Percentiles rank a stretch among this genome's conserved stretches.
Conservation (phyloP, 2,888 invertebrate genomes). For the Penaeus monodon region DNA sequence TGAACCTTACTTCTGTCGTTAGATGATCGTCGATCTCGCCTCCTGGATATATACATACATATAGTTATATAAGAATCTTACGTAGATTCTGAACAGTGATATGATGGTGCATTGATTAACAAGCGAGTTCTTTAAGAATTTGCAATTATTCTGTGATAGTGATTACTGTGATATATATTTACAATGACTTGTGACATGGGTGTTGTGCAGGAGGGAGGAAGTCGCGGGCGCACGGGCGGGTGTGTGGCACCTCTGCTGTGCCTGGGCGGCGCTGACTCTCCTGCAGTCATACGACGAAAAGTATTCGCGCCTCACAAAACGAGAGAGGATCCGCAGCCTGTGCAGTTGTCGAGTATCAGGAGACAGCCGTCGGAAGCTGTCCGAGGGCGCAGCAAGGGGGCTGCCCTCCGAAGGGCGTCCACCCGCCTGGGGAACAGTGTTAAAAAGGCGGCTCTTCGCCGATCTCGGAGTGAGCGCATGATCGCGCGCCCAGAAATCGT, state of each 20-base stretch:
- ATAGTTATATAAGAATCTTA: no score
- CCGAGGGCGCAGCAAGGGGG: constrained; percentile 23
- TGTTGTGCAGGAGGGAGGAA: constrained; percentile 14
- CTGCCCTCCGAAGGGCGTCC: constrained; percentile 30
- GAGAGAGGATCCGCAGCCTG: constrained; percentile 5
- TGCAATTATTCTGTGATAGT: constrained; percentile 8
- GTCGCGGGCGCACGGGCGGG: constrained; percentile 26
- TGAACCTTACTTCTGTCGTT: no score
- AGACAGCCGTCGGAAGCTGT: constrained; percentile 4
- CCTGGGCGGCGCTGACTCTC: constrained; percentile 46
- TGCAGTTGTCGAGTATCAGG: background rate
- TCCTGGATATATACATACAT: no score
- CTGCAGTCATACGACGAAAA: constrained; percentile 33
- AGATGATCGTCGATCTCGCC: no score
- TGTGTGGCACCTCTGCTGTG: constrained; percentile 50
- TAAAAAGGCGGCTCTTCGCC: constrained; percentile 26
- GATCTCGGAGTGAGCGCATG: constrained; percentile 45
- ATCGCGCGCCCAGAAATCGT: constrained; percentile 42
- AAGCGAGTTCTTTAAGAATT: no score
- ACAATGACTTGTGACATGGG: constrained; percentile 35
- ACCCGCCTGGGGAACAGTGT: constrained; percentile 32
- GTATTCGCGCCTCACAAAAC: constrained; percentile 26
- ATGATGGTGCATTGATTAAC: no score
- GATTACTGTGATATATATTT: background rate
- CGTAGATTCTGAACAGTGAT: no score